A percentile compares a stretch with the other conserved stretches of the same genome.
Evolutionary conservation across 2,797 vertebrate genomes (phyloP).

Genomic region (Premnoplex brunnescens): DNA sequence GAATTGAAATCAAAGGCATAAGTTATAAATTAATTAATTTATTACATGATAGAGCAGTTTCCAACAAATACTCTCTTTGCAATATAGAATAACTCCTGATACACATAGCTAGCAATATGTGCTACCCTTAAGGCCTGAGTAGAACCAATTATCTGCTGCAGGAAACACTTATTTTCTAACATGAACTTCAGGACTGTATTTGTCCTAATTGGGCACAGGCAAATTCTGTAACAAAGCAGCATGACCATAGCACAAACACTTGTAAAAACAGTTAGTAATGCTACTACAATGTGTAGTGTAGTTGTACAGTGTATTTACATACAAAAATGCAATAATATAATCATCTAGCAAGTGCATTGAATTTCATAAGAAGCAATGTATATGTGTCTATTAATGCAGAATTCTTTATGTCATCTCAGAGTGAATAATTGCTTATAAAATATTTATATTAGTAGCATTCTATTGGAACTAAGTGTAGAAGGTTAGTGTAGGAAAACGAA

Average conservation of each 20-base stretch:
- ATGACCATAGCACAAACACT: neutral
- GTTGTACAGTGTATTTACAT: neutral
- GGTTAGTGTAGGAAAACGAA: neutral
- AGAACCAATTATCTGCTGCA: neutral
- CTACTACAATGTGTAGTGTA: neutral
- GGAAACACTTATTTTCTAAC: neutral
- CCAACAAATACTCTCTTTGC: neutral
- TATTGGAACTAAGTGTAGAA: neutral
- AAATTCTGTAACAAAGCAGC: neutral
- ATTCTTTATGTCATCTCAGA: neutral
- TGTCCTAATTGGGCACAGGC: accelerated
- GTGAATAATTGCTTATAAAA: neutral
- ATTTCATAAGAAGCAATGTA: neutral
- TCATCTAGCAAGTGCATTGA: neutral
- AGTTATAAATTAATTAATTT: neutral
- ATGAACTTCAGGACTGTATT: neutral
- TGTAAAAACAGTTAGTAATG: neutral
- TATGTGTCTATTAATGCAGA: neutral
- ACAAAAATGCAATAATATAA: neutral
- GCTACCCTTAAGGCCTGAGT: neutral
- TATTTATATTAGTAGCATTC: neutral
- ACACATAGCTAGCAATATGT: neutral
- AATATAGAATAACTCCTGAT: neutral
- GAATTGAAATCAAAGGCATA: neutral
- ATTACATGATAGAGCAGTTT: neutral